Evolutionary conservation across 2,797 vertebrate genomes (phyloP).

Genomic region (Chloroceryle amazona): DNA sequence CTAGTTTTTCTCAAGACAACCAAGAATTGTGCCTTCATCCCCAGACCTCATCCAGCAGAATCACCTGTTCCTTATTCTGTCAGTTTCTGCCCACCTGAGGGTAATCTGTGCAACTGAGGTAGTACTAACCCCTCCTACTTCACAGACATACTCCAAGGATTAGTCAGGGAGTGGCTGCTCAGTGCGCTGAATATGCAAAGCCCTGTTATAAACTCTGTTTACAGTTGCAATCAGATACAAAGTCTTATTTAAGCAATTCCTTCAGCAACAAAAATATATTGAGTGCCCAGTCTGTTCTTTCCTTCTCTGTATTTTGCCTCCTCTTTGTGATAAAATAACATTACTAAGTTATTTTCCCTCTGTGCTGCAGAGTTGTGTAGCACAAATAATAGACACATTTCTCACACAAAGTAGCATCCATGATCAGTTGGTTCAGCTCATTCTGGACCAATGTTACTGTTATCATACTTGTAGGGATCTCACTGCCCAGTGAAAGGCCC

Average conservation of each 20-base stretch:
- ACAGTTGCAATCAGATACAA: not conserved
- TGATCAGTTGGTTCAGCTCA: not conserved
- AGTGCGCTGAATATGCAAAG: constrained; percentile 36
- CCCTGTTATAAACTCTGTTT: not conserved
- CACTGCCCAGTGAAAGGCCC: not conserved
- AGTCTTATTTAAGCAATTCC: constrained; percentile 28
- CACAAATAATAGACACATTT: not conserved
- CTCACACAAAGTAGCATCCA: not conserved
- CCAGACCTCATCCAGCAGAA: not conserved
- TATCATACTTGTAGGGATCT: not conserved
- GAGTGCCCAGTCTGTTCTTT: not conserved
- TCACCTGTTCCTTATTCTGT: not conserved
- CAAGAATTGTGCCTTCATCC: not conserved
- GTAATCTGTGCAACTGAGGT: not conserved
- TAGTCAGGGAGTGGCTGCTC: constrained; percentile 27
- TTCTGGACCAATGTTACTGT: not conserved
- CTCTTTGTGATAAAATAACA: not conserved
- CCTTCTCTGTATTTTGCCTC: not conserved
- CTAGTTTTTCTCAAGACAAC: not conserved
- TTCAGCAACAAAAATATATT: not conserved
- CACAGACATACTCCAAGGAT: not conserved
- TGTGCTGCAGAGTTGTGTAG: not conserved
- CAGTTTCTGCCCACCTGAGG: not conserved
- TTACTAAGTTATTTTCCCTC: not conserved
- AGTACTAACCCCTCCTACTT: not conserved